Percentiles rank a stretch among this genome's conserved stretches.
Evolutionary conservation across 2,113 vertebrate genomes (phyloP).

Genomic region (Hemicordylus capensis): DNA sequence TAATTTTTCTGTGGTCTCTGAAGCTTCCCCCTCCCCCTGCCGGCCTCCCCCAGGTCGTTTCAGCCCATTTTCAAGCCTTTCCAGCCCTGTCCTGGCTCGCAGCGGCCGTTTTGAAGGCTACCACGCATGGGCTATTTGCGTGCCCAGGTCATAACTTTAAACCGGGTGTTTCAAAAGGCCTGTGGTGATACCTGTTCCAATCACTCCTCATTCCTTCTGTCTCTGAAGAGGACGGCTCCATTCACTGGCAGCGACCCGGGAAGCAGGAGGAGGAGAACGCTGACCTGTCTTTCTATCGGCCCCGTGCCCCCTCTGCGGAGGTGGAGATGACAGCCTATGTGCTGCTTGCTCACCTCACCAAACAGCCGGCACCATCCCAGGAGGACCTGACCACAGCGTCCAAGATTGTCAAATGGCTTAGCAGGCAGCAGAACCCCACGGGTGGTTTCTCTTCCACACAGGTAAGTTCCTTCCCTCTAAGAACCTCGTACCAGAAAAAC

Average conservation of each 20-base stretch:
- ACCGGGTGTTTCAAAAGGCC: too few species aligned
- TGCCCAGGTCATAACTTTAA: background rate
- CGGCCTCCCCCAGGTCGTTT: too few species aligned
- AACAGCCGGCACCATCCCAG: background rate
- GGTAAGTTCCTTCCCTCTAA: slow-evolving; percentile 63
- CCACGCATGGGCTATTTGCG: too few species aligned
- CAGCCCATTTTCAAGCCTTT: too few species aligned
- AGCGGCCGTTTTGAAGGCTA: too few species aligned
- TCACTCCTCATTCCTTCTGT: background rate
- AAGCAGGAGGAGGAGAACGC: slow-evolving; percentile 14
- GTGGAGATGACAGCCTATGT: slow-evolving; percentile 75
- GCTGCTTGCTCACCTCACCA: slow-evolving; percentile 59
- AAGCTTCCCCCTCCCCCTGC: too few species aligned
- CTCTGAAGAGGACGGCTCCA: slow-evolving; percentile 41
- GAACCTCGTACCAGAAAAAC: background rate
- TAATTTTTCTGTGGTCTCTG: too few species aligned
- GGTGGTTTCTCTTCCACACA: slow-evolving; percentile 80
- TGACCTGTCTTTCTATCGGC: background rate
- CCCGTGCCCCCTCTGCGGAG: slow-evolving; percentile 70
- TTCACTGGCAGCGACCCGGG: slow-evolving; percentile 72
- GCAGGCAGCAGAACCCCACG: slow-evolving; percentile 70
- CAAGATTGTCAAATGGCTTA: slow-evolving; percentile 65
- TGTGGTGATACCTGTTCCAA: too few species aligned
- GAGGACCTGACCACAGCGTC: slow-evolving; percentile 37
- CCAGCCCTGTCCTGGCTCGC: too few species aligned